phyloP scores from a whole-genome alignment of 1,140 invertebrate species.

The Drosophila nebulosa region DNA sequence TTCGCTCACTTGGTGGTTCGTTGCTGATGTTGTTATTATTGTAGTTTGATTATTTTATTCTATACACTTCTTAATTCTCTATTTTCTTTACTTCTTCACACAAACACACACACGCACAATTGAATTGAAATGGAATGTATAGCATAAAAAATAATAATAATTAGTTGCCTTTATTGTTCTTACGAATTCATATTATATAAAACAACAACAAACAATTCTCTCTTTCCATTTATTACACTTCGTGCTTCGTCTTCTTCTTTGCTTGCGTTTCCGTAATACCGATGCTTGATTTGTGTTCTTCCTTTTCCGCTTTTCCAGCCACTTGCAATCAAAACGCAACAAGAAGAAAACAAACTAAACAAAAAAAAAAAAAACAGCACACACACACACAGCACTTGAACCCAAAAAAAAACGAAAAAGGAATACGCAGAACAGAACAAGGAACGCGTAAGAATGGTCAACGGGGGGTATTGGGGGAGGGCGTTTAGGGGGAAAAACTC shows the following conservation, averaged over 20 bases:
- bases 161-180: constrained; percentile 13
- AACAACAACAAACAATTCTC: background rate
- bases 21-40: constrained; percentile 19
- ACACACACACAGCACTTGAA: background rate
- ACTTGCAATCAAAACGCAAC: background rate
- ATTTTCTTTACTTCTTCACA: constrained; percentile 58
- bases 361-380: background rate
- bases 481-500: background rate
- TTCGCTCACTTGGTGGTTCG: constrained; percentile 23
- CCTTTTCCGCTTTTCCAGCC: background rate
- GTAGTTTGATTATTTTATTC: constrained; percentile 10
- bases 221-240: background rate
- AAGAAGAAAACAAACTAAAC: constrained; percentile 1
- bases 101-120: constrained; percentile 24
- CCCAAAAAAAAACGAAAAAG: background rate
- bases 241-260: background rate
- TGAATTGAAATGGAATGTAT: constrained; percentile 62
- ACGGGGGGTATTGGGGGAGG: background rate
- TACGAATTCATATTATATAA: constrained; percentile 17
- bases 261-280: background rate
- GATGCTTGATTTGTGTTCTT: background rate
- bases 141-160: constrained; percentile 49
- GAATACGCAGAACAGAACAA: background rate
- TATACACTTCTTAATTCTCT: constrained; percentile 1
- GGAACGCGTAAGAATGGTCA: background rate